Base-by-base conservation (phyloP, 2,797 vertebrate species). In the Anguilla pacifica region DNA sequence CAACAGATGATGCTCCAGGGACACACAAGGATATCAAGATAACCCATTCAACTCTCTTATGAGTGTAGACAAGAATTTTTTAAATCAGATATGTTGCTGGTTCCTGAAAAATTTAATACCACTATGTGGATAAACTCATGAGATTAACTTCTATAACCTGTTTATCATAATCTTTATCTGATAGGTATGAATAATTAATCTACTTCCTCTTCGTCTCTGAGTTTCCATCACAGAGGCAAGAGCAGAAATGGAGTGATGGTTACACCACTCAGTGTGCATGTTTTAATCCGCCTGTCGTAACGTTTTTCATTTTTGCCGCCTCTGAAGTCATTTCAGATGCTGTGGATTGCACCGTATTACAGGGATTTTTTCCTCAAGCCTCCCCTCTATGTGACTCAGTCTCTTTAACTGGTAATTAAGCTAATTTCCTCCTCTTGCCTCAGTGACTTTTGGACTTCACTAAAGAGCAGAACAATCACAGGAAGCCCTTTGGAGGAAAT, bases 131-230 rank as follows among this genome's bases (percentile, higher is more conserved):
- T 94, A 95, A 95, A 94, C 94, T 94, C 93, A 49, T 0, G 85
- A 94, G 95, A 96, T 96, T 95, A 96, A 96, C 95, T 93, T 92
- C 92, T 93, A 93, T 96, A 96, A 95, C 95, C 94, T 96, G 94
- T 96, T 96, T 95, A 96, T 95, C 93, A 91, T 95, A 95, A 96
- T 96, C 95, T 95, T 93, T 91, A 95, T 96, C 95, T 94, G 94
- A 92, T 92, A 95, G 93, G 93, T 93, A 95, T 95, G 94, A 95
- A 95, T 95, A 95, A 96, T 96, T 93, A 95, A 94, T 92, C 91
- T 89, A 85, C 86, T 90, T 92, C 89, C 85, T 85, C 46, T 83
- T 86, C 53, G 59, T 88, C 86, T 87, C 35, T 86, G 79, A 70
- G 59, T 90, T 86, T 88, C 89, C 85, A 87, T 89, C 90, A 87